Percentiles rank a stretch among this genome's conserved stretches.
Evolutionary conservation across 2,888 invertebrate genomes (phyloP).

Genomic region (Deilephila elpenor): DNA sequence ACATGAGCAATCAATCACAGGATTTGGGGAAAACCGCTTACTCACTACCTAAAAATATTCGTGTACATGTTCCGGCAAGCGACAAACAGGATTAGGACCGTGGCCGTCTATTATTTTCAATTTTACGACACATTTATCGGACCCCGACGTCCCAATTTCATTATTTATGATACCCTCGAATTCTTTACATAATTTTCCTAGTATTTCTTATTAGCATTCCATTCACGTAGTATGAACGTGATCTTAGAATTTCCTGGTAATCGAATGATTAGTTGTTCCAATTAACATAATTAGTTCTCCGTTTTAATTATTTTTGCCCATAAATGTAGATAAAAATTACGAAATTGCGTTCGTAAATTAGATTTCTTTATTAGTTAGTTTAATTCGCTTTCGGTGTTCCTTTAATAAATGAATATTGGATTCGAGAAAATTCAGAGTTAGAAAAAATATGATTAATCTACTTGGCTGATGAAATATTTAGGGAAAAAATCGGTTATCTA

Average conservation of each 20-base stretch:
- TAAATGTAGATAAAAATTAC: neutral
- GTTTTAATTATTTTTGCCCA: neutral
- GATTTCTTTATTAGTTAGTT: neutral
- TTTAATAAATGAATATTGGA: too few species aligned
- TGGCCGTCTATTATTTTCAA: neutral
- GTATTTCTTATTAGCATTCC: neutral
- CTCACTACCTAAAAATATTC: neutral
- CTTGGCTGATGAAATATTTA: too few species aligned
- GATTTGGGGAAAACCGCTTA: too few species aligned
- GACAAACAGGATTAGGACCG: neutral
- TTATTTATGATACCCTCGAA: constrained; percentile 7
- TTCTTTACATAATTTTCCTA: neutral
- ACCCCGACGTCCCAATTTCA: neutral
- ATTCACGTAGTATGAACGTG: neutral
- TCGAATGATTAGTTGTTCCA: neutral
- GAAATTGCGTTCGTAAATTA: too few species aligned
- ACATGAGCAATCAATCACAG: too few species aligned
- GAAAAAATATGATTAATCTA: too few species aligned
- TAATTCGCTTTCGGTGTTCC: neutral
- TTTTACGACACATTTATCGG: neutral
- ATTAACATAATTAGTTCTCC: neutral
- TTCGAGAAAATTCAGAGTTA: too few species aligned
- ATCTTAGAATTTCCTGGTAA: neutral
- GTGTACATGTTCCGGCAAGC: neutral
- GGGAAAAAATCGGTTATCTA: too few species aligned